phyloP scores from a whole-genome alignment of 2,888 invertebrate species.

The Pachliopta kotzebuea region DNA sequence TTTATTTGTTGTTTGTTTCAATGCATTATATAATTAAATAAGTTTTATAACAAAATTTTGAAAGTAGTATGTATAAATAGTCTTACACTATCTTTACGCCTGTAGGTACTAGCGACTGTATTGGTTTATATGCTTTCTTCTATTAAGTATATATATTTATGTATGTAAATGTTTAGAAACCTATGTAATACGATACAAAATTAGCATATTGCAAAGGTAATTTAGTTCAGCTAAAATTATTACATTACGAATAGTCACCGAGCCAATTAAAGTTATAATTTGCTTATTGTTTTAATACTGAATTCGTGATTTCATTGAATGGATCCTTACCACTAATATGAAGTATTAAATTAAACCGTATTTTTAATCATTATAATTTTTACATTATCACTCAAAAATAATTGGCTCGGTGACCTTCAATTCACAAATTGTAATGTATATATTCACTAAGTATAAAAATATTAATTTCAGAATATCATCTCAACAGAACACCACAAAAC shows the following conservation, averaged over 20 bases:
- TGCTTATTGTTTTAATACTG: neutral
- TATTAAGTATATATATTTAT: constrained; percentile 48
- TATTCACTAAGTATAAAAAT: constrained; percentile 78
- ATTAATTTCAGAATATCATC: constrained; percentile 71
- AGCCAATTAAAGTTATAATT: constrained; percentile 26
- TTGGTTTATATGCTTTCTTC: constrained; percentile 53
- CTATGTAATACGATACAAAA: constrained; percentile 42
- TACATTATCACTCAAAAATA: constrained; percentile 1
- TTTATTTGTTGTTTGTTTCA: constrained; percentile 78
- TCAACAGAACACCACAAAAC: constrained; percentile 45
- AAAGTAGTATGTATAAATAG: constrained; percentile 74
- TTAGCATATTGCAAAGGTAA: constrained; percentile 48
- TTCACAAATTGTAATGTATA: constrained; percentile 40
- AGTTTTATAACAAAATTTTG: constrained; percentile 76
- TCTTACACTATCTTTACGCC: constrained; percentile 72
- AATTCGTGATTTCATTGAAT: neutral
- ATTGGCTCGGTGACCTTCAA: constrained; percentile 39
- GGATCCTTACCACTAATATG: constrained; percentile 8
- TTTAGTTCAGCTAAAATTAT: constrained; percentile 52
- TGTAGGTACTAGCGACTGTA: constrained; percentile 63
- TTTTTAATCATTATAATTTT: neutral
- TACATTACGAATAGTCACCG: constrained; percentile 40
- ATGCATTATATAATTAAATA: constrained; percentile 78
- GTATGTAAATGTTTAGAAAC: constrained; percentile 40
- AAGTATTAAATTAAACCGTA: constrained; percentile 6